Evolutionary conservation across 2,113 vertebrate species (phyloP), one percentile per base, ranked within the genome.

Genomic region (Xiphorhynchus elegans): DNA sequence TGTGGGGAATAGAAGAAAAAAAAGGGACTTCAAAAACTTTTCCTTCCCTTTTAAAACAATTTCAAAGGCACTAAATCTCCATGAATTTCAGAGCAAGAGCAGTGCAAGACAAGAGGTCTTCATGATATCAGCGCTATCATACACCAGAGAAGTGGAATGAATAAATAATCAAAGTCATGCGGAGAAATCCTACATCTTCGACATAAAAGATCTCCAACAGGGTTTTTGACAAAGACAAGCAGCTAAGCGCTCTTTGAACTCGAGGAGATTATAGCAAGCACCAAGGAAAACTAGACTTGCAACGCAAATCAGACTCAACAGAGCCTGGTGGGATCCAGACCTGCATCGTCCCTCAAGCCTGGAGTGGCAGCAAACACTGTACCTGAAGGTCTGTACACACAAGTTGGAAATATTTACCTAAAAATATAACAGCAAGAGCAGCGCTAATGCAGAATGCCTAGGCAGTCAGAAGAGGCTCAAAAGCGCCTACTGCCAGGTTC

Each of bases 111-210:
- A 97, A 97, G 97, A 96, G 97, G 97, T 97, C 97, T 97, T 96
- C 95, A 92, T 95, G 97, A 98, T 98, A 98, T 98, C 98, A 97
- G 96, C 84, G 96, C 98, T 97, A 98, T 99, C 98, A 98, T 98
- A 99, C 97, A 97, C 97, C 97, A 98, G 98, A 97, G 98, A 98
- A 98, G 98, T 96, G 97, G 98, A 97, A 99, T 99, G 98, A 99
- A 99, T 99, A 99, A 99, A 98, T 99, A 99, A 99, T 99, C 99
- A 99, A 99, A 99, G 99, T 98, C 97, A 95, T 98, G 97, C 97
- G 17, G 96, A 98, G 99, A 98, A 98, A 98, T 98, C 98, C 98
- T 98, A 99, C 98, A 99, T 99, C 98, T 98, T 97, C 87, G 96
- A 99, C 98, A 99, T 99, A 98, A 99, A 99, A 99, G 99, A 98